These are phyloP conservation scores for Enteromius fasciolatus DNA, from an alignment of 2,797 vertebrate genomes.

Conservation along the genomic window DNA sequence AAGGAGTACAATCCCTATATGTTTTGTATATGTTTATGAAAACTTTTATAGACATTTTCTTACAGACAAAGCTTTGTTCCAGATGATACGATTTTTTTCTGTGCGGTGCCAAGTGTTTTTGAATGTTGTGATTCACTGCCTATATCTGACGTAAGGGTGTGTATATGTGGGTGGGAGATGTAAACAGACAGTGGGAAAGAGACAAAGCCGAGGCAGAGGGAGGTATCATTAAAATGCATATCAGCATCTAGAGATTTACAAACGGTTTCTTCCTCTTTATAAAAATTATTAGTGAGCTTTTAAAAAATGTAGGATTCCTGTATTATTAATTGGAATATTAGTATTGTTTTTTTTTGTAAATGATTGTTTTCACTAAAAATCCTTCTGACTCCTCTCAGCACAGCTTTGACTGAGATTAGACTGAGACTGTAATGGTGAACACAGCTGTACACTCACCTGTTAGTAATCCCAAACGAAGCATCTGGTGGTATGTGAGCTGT, in stretches of 20 bases:
- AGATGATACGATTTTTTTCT: not conserved
- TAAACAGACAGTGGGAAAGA: constrained; percentile 22
- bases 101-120: not conserved
- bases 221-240: constrained; percentile 12
- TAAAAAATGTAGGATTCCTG: not conserved
- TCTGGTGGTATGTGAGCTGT: constrained; percentile 63
- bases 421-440: constrained; percentile 6
- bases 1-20: not conserved
- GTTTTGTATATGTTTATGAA: not conserved
- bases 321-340: constrained; percentile 64
- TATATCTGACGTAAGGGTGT: not conserved
- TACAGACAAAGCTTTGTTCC: not conserved
- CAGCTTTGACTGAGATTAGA: not conserved
- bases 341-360: not conserved
- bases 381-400: constrained; percentile 21
- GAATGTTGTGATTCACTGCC: constrained; percentile 1
- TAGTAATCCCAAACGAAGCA: constrained; percentile 70
- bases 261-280: not conserved
- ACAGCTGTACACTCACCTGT: constrained; percentile 71
- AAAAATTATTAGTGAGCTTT: not conserved
- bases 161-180: constrained; percentile 11
- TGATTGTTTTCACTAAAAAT: constrained; percentile 44
- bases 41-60: not conserved
- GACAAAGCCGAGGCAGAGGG: not conserved
- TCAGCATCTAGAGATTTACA: not conserved